Evolutionary conservation across 1,140 invertebrate genomes (phyloP), one percentile per base, ranked within the genome.

Genomic region (Cyphomyrmex costatus): DNA sequence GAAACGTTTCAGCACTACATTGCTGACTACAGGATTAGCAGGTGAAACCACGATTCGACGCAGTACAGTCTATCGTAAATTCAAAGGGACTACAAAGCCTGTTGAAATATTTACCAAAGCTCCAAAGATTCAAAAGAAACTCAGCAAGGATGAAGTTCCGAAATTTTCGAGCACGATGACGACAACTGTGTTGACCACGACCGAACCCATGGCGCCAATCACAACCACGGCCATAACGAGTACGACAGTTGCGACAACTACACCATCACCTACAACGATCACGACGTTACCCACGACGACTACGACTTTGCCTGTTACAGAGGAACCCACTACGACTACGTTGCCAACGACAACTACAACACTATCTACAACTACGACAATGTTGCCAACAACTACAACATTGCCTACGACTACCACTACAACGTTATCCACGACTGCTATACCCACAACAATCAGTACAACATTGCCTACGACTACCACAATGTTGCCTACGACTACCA

Each of bases 251-350:
- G 27, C 19, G 27, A 49, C 42, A 30, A 78, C 76, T 24, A 68
- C 42, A 53, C 0, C 33, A 10, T 51, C 0, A 3, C 6, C 46
- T 33, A 68, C 24, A 49, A 78, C 53, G 16, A 27, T 30, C 42
- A 60, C 56, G 4, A 42, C 42, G 21, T 79, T 21, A 24, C 60
- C 46, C 12, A 79, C 60, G n/a, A 58, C 71, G 5, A 63, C n/a
- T 61, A 76, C 53, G 12, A 33, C 7, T 14, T 74, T 16, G 3
- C 49, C 14, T 24, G 42, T 21, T 7, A 65, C 14, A 49, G 14
- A 49, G 16, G 14, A 16, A 14, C 0, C 12, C 12, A 49, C n/a
- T 21, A 49, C n/a, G 8, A 49, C 42, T 21, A n/a, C 12, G 30
- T 36, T 27, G 30, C 77, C 46, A 14, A 63, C 36, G 3, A 68